Percentiles rank a stretch among this genome's conserved stretches.
These are phyloP conservation scores for Steinernema khuongi DNA, from an alignment of 1,140 invertebrate genomes.

Conservation along the genomic window DNA sequence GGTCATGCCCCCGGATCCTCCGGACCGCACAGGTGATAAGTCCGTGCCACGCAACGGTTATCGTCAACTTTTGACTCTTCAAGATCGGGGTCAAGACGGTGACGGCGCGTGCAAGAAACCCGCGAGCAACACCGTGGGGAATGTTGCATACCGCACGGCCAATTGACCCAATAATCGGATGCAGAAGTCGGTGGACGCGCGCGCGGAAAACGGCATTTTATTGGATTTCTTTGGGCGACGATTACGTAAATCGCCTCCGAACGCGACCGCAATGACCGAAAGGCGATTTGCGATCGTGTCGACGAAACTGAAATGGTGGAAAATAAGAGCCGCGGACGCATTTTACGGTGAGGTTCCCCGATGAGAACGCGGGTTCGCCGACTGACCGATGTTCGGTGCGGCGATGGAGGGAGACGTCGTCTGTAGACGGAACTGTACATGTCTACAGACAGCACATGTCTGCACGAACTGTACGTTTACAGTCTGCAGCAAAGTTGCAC, in stretches of 20 bases:
- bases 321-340: neutral
- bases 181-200: neutral
- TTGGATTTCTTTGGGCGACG: constrained; percentile 15
- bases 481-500: no score
- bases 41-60: no score
- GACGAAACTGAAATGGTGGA: neutral
- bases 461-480: no score
- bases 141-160: constrained; percentile 16
- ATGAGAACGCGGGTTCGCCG: neutral
- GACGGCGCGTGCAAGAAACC: constrained; percentile 1
- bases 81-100: constrained; percentile 3
- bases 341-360: neutral
- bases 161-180: constrained; percentile 9
- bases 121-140: constrained; percentile 5
- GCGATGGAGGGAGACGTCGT: no score
- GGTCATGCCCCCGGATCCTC: no score
- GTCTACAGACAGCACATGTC: no score
- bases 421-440: no score
- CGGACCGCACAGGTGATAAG: no score
- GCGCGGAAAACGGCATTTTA: constrained; percentile 12
- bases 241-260: constrained; percentile 4
- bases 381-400: no score
- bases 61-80: neutral
- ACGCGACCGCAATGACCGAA: constrained; percentile 7
- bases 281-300: constrained; percentile 7